phyloP scores from a whole-genome alignment of 35 echinoderm and acorn worm genomes.

The Patiria miniata region DNA sequence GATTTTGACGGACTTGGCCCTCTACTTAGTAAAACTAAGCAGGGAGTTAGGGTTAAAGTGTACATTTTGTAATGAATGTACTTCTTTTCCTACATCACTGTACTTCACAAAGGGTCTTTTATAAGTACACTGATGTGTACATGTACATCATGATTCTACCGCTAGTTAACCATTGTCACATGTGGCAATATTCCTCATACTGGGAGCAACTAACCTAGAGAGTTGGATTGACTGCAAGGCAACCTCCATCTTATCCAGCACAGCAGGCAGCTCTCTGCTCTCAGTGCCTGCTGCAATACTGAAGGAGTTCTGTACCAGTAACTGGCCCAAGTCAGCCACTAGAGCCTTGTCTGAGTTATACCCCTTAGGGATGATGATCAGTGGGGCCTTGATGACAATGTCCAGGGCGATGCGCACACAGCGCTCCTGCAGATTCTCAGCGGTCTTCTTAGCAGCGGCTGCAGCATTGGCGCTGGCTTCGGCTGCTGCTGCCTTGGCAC shows the following conservation, averaged over 20 bases:
- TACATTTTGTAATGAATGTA: no score
- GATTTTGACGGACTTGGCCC: no score
- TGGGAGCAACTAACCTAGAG: slow-evolving; percentile 71
- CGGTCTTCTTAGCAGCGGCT: slow-evolving; percentile 59
- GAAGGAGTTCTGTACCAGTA: slow-evolving; percentile 91
- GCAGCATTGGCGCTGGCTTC: slow-evolving; percentile 85
- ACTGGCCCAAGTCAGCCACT: slow-evolving; percentile 83
- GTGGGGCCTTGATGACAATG: slow-evolving; percentile 82
- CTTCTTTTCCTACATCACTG: no score
- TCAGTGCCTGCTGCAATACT: slow-evolving; percentile 70
- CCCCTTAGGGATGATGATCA: slow-evolving; percentile 87
- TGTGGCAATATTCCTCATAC: no score
- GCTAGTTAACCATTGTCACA: no score
- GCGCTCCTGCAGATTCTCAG: slow-evolving; percentile 70
- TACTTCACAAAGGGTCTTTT: no score
- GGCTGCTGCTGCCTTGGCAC: slow-evolving; percentile 34
- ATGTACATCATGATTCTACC: no score
- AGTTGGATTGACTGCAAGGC: slow-evolving; percentile 72
- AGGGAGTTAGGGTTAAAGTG: no score
- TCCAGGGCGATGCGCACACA: slow-evolving; percentile 77
- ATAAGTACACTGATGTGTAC: no score
- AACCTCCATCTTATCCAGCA: slow-evolving; percentile 86
- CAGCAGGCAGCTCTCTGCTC: slow-evolving; percentile 54
- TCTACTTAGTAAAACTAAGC: no score
- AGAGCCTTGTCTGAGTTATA: slow-evolving; percentile 71